phyloP scores from a whole-genome alignment of 2,888 invertebrate species.

The Ormyrus thymus region DNA sequence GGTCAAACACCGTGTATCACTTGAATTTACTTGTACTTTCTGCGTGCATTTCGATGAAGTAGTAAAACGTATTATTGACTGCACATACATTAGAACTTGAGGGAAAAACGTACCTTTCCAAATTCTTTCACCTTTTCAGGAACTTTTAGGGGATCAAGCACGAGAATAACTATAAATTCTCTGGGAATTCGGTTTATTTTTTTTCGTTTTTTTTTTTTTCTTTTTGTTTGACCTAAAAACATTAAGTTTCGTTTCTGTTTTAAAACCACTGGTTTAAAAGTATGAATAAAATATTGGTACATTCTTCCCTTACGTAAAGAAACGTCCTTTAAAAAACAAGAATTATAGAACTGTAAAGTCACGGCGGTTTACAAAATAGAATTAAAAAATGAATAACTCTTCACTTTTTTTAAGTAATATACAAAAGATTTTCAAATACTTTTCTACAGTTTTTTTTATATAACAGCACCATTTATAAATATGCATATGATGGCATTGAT shows the following conservation, averaged over 20 bases:
- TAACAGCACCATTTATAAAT: constrained; percentile 31
- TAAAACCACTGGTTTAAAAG: too few species aligned
- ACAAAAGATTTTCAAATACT: neutral
- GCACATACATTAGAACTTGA: constrained; percentile 14
- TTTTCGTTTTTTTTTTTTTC: too few species aligned
- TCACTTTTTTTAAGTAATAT: constrained; percentile 4
- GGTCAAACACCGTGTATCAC: constrained; percentile 17
- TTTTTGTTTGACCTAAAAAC: too few species aligned
- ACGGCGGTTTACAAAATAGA: too few species aligned
- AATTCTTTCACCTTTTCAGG: neutral
- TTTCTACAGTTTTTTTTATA: constrained; percentile 8
- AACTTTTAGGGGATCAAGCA: neutral
- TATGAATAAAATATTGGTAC: too few species aligned
- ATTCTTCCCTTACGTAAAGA: too few species aligned
- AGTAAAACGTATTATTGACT: neutral
- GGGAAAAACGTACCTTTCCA: neutral
- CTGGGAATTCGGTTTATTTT: too few species aligned
- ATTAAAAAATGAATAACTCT: neutral
- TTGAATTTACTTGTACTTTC: neutral
- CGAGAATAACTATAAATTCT: too few species aligned
- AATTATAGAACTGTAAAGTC: too few species aligned
- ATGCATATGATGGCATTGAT: constrained; percentile 27
- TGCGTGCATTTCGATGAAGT: constrained; percentile 23
- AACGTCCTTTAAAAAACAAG: too few species aligned
- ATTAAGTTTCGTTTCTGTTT: too few species aligned